Evolutionary conservation across 1,140 invertebrate species (phyloP).

Genomic region (Drosophila triauraria): DNA sequence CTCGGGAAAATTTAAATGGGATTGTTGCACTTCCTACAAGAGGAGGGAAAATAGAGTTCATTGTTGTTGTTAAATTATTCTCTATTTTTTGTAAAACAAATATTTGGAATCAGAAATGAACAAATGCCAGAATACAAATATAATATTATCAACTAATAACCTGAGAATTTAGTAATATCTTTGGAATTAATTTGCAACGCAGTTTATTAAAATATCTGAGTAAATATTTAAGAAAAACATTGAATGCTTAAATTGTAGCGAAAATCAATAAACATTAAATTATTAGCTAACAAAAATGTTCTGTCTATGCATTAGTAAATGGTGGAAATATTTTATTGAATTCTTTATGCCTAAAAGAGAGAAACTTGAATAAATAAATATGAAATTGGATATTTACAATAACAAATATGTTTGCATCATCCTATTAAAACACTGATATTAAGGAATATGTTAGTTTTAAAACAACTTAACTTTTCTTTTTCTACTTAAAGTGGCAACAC

Average conservation of each 20-base stretch:
- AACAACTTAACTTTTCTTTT: not conserved
- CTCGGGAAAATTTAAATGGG: conserved; percentile 37
- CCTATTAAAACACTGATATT: not conserved
- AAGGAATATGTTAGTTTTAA: not conserved
- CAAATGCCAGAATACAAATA: conserved; percentile 1
- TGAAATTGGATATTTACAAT: no score
- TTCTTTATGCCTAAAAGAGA: no score
- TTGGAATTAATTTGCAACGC: not conserved
- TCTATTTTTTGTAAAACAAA: conserved; percentile 1
- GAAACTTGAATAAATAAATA: no score
- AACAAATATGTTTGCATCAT: no score
- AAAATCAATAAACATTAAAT: not conserved
- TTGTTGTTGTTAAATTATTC: not conserved
- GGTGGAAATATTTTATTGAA: no score
- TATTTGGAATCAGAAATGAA: conserved; percentile 21
- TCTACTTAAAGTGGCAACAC: no score
- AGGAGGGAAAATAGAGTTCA: not conserved
- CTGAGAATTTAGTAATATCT: conserved; percentile 4
- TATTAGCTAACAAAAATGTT: not conserved
- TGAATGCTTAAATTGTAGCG: not conserved
- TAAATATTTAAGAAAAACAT: not conserved
- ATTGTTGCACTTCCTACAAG: conserved; percentile 17
- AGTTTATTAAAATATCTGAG: conserved; percentile 1
- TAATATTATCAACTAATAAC: conserved; percentile 16
- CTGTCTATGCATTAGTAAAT: no score